Evolutionary conservation across 2,797 vertebrate species (phyloP).

Genomic region (Phoxinus dragarum): DNA sequence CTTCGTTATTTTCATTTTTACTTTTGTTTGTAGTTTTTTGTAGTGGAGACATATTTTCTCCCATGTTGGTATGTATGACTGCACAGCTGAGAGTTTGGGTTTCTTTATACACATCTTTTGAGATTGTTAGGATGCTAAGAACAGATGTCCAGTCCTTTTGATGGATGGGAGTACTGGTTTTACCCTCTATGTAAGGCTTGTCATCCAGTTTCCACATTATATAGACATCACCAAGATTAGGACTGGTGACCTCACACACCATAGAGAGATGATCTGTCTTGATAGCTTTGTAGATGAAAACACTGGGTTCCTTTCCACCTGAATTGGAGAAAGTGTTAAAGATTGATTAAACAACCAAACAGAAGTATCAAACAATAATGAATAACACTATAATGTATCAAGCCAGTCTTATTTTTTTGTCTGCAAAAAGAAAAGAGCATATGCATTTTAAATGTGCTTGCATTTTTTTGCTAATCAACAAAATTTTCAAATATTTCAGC

Average conservation of each 20-base stretch:
- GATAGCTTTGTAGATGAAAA: not conserved
- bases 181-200: not conserved
- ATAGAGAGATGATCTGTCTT: not conserved
- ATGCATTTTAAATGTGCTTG: not conserved
- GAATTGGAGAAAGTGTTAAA: not conserved
- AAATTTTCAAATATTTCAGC: too few relatives aligned
- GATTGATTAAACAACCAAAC: not conserved
- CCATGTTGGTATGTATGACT: not conserved
- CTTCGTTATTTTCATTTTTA: not conserved
- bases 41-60: not conserved
- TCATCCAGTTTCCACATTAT: slow-evolving; percentile 5
- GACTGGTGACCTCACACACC: slow-evolving; percentile 19
- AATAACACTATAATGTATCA: not conserved
- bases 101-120: not conserved
- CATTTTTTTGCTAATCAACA: too few relatives aligned
- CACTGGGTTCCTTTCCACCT: not conserved
- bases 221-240: slow-evolving; percentile 20
- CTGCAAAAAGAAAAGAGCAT: not conserved
- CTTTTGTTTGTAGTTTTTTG: not conserved
- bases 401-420: not conserved
- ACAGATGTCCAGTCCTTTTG: not conserved
- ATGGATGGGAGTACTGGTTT: not conserved
- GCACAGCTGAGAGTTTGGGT: not conserved
- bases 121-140: not conserved
- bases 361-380: not conserved